Base-by-base conservation (phyloP, 1,140 invertebrate genomes). In the Paraescarpia echinospica region DNA sequence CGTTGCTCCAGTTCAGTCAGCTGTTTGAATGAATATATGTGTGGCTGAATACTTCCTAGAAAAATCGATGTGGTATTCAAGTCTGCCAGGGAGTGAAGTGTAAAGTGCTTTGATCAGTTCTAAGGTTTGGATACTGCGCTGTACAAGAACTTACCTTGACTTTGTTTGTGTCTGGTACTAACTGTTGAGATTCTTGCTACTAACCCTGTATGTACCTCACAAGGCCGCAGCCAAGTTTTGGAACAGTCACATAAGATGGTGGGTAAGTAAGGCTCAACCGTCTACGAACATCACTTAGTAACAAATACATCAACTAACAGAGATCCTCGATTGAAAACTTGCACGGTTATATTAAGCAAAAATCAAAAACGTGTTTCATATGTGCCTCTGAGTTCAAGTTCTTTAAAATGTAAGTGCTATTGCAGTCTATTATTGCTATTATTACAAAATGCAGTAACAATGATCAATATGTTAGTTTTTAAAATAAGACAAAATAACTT, bases 151-250 rank as follows among this genome's bases (percentile, higher is more conserved):
- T 41, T 41, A 41, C 4, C 41, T 41, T 41, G 41, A 41, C 41
- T 90, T 27, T 90, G 90, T 9, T 33, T 90, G 90, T 35, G n/a
- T n/a, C n/a, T n/a, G 90, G n/a, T 90, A 33, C 90, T 35, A 90
- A 90, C 35, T 90, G 89, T 90, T 33, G 14, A 90, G 48, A 9
- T 51, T 77, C 59, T 77, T 77, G 59, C 59, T 77, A 77, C 59
- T 77, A 77, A 77, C 59, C 59, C 59, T 33, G 0, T 90, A 33
- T 33, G 90, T n/a, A 90, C 35, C 18, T 5, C 34, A 14, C n/a
- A 90, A 77, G 90, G 35, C 34, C 4, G 18, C 35, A 18, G 90
- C n/a, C 34, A 90, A 90, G 90, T 90, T 90, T 90, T 90, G 90
- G 90, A 41, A 27, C 34, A 90, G 34, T 22, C 34, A 90, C 34